Evolutionary conservation across 2,113 vertebrate species (phyloP), one percentile per base, ranked within the genome.

Genomic region (Saccopteryx bilineata): DNA sequence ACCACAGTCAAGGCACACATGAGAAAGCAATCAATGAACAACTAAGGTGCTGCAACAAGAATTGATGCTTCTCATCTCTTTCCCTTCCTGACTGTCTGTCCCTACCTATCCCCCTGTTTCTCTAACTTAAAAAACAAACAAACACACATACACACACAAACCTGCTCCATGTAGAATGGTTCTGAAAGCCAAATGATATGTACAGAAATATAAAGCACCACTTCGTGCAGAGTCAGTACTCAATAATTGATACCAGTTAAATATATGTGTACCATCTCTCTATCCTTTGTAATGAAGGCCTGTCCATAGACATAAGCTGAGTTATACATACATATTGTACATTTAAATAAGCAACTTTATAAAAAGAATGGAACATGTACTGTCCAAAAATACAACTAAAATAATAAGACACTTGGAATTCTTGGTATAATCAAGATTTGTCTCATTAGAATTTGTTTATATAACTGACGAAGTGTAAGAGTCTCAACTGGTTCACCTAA

Each of bases 401-500:
- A 82, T 26, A 31, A 19, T 31, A 83, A 94, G 50, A 94, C 14
- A 74, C 33, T 39, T 94, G n/a, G 15, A 75, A 83, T 76, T 89
- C 78, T 60, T 75, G 33, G 8, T 65, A 65, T 80, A 54, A 88
- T 11, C 9, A 31, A 81, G 33, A 72, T 74, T 65, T 21, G 26
- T 66, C 60, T 68, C 60, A 76, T 58, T 50, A 68, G 26, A 68
- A 90, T 90, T 39, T 39, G 39, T 83, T 94, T 88, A 18, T 28
- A 65, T 12, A 87, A 66, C 0, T 81, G n/a, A 88, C 48, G 7
- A 66, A 75, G 28, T 23, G 10, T 82, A 54, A 60, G n/a, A 66
- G 69, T 81, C 10, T 87, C 54, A 90, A 94, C 3, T 94, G 33
- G n/a, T 46, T 90, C 61, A 58, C 60, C 87, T 52, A 76, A 94